Evolutionary conservation across 2,113 vertebrate species (phyloP), one percentile per base, ranked within the genome.

Genomic region (Hippolais icterina): DNA sequence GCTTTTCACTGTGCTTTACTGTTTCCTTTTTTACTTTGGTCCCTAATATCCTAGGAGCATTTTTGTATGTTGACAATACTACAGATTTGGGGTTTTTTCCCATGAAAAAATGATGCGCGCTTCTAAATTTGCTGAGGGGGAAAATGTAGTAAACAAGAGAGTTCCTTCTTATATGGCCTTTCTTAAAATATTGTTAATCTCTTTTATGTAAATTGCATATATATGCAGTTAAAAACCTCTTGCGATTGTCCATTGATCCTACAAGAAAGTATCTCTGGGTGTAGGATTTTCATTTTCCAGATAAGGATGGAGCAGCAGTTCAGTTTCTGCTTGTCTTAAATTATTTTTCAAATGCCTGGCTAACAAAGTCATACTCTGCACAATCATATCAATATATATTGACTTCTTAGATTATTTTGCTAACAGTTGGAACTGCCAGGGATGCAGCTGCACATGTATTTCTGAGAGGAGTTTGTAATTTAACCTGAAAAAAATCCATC

Each of bases 301-400:
- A 64, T 82, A 76, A 87, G 21, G 41, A 29, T 69, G 44, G 60
- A 87, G 12, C n/a, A 60, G 37, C n/a, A 50, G 39, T 82, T 95
- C 76, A 41, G 37, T 75, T 91, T 92, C 83, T 94, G 31, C 83
- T 78, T 90, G 57, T 87, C 83, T 37, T 96, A 82, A 93, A 82
- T 94, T 94, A 87, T 94, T 96, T 92, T 91, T 77, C 69, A 84
- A 57, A 87, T 79, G 53, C 29, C 56, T 85, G 31, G 35, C 59
- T 83, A 65, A 81, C 66, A 80, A 79, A 91, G 70, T 91, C 60
- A 31, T 84, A 39, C 74, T 79, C 70, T 93, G 29, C 50, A 61
- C 87, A 93, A 91, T 94, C 81, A 57, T 96, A 95, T 95, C 91
- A 84, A 90, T 96, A 94, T 92, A 65, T 92, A 86, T 95, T 92